Conservation (phyloP, 2,113 vertebrate species). For the Aspidoscelis tigris region DNA sequence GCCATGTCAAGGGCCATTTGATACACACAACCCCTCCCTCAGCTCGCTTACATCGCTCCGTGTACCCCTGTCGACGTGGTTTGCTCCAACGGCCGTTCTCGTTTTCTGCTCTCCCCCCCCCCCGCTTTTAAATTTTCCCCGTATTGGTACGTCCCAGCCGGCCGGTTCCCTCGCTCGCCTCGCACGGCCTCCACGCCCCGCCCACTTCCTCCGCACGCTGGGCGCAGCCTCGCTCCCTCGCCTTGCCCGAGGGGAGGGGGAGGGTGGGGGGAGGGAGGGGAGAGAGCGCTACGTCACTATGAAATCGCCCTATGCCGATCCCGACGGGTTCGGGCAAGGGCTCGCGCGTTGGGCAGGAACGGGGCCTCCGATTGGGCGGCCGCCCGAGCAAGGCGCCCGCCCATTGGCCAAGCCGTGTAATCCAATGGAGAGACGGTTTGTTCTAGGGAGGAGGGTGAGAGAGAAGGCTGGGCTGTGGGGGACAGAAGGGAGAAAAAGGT, state of each 20-base stretch:
- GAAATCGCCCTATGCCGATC: conserved; percentile 9
- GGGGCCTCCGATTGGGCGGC: neutral
- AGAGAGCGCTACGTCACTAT: neutral
- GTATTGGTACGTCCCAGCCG: conserved; percentile 8
- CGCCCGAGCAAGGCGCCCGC: neutral
- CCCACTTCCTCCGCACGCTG: conserved; percentile 5
- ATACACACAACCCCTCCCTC: no score
- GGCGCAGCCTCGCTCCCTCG: neutral
- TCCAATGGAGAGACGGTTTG: conserved; percentile 33
- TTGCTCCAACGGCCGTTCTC: neutral
- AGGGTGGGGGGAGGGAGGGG: neutral
- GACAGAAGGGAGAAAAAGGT: conserved; percentile 16
- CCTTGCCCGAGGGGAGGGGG: neutral
- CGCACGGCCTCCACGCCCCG: neutral
- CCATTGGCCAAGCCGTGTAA: neutral
- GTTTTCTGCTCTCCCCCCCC: accelerated
- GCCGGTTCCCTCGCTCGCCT: conserved; percentile 22
- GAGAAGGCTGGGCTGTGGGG: conserved; percentile 40
- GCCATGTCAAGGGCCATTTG: neutral
- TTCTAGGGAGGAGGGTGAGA: conserved; percentile 13
- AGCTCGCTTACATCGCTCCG: accelerated
- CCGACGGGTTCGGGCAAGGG: conserved; percentile 16
- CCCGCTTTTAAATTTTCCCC: no score
- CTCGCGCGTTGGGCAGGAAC: neutral
- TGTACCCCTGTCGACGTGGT: neutral